Percentiles rank a stretch among this genome's conserved stretches.
These are phyloP conservation scores for Tyrannus savana DNA, from an alignment of 2,113 vertebrate genomes.

Conservation along the genomic window DNA sequence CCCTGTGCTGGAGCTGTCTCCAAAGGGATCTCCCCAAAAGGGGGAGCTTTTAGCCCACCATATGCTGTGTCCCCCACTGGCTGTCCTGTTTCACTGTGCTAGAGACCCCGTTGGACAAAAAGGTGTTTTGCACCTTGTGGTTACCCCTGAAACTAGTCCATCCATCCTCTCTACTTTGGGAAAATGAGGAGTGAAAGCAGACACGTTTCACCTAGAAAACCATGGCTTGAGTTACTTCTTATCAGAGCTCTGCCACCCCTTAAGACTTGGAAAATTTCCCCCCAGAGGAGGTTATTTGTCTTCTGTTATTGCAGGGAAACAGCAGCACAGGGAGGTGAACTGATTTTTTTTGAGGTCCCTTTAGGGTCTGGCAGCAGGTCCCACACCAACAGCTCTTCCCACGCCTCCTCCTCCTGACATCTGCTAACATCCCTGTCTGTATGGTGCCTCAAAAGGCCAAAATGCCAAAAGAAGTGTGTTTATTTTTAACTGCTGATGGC, in stretches of 20 bases:
- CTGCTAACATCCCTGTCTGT: background rate
- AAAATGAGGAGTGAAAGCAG: background rate
- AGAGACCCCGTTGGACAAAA: background rate
- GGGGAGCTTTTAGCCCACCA: conserved; percentile 57
- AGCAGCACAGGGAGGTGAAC: background rate
- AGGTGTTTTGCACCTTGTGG: background rate
- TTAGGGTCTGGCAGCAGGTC: background rate
- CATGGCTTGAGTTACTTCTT: background rate
- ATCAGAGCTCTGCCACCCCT: background rate
- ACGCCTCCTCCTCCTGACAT: conserved; percentile 4
- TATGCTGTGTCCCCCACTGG: background rate
- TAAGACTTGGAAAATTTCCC: background rate
- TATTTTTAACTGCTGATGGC: background rate
- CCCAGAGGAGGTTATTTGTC: background rate
- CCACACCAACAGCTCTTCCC: background rate
- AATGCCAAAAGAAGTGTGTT: background rate
- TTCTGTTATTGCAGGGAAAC: background rate
- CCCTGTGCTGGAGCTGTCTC: background rate
- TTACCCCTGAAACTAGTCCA: background rate
- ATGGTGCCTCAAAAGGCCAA: conserved; percentile 10
- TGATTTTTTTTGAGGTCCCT: background rate
- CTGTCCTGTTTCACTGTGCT: background rate
- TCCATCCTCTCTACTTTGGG: background rate
- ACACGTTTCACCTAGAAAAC: rapidly evolving
- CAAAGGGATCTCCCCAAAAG: conserved; percentile 59